Percentiles rank a stretch among this genome's conserved stretches.
Evolutionary conservation across 2,888 invertebrate genomes (phyloP).

Genomic region (Xylocampa areola): DNA sequence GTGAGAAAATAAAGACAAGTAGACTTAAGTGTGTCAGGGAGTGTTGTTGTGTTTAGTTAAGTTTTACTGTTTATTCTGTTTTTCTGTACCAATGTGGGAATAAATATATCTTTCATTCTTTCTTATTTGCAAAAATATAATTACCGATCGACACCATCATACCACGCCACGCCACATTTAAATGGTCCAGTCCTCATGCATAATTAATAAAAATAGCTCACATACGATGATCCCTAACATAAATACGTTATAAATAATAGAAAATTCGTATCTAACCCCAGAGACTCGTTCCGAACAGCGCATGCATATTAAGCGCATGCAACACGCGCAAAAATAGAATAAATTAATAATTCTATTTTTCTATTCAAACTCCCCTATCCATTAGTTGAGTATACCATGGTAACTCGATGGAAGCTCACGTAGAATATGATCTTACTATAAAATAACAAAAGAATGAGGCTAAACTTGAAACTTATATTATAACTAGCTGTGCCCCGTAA

Average conservation of each 20-base stretch:
- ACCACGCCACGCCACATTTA: constrained; percentile 38
- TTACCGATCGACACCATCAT: constrained; percentile 18
- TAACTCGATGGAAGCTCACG: constrained; percentile 36
- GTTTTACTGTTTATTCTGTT: no score
- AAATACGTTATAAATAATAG: constrained; percentile 61
- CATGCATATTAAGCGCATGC: constrained; percentile 85
- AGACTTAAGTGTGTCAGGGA: no score
- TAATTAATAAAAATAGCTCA: constrained; percentile 53
- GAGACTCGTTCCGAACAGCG: constrained; percentile 54
- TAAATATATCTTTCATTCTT: no score
- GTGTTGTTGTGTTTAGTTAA: no score
- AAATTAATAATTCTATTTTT: constrained; percentile 84
- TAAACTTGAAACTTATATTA: no score
- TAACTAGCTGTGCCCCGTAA: no score
- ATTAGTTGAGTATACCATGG: constrained; percentile 49
- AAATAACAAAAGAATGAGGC: no score
- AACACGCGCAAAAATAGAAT: constrained; percentile 83
- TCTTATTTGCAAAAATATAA: neutral
- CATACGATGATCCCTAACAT: constrained; percentile 47
- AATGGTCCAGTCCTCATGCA: constrained; percentile 49
- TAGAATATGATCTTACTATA: neutral
- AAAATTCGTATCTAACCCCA: constrained; percentile 44
- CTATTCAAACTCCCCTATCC: constrained; percentile 72
- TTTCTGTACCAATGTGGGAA: no score
- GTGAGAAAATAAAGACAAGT: no score